Percentiles rank a stretch among this genome's conserved stretches.
Evolutionary conservation across 1,140 invertebrate species (phyloP).

Genomic region (Copidosoma floridanum): DNA sequence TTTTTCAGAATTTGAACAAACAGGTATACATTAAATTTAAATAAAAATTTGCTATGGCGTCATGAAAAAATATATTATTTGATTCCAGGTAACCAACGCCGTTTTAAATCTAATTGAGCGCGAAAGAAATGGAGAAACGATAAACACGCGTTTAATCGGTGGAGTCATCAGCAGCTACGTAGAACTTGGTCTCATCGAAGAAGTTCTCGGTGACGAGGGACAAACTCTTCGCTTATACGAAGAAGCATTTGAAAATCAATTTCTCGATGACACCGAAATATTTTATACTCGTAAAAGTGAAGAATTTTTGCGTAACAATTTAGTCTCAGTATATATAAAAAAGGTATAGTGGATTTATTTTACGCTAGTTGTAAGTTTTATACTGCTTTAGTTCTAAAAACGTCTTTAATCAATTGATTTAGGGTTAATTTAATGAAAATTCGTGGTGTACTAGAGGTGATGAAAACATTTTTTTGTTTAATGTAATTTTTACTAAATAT

Average conservation of each 20-base stretch:
- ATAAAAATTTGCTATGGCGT: neutral
- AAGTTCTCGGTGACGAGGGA: constrained; percentile 77
- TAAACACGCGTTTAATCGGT: constrained; percentile 93
- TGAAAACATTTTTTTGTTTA: too few species aligned
- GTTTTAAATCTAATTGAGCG: constrained; percentile 94
- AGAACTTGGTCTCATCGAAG: constrained; percentile 87
- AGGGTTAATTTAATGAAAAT: too few species aligned
- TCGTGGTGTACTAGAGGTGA: too few species aligned
- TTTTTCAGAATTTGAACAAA: constrained; percentile 91
- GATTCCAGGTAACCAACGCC: constrained; percentile 83
- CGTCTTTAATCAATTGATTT: too few species aligned
- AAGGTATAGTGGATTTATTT: too few species aligned
- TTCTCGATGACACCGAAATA: constrained; percentile 92
- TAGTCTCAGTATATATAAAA: constrained; percentile 98
- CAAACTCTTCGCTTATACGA: constrained; percentile 92
- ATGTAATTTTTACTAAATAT: too few species aligned
- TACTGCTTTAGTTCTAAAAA: too few species aligned
- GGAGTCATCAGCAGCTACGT: constrained; percentile 84
- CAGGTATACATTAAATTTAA: constrained; percentile 64
- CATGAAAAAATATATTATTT: too few species aligned
- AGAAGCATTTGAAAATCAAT: constrained; percentile 92
- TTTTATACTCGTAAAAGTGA: constrained; percentile 94
- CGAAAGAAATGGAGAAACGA: constrained; percentile 94
- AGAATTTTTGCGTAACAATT: constrained; percentile 92
- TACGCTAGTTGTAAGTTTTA: too few species aligned